Conservation (phyloP, 1,140 invertebrate genomes). For the Diplogasteroides magnus region DNA sequence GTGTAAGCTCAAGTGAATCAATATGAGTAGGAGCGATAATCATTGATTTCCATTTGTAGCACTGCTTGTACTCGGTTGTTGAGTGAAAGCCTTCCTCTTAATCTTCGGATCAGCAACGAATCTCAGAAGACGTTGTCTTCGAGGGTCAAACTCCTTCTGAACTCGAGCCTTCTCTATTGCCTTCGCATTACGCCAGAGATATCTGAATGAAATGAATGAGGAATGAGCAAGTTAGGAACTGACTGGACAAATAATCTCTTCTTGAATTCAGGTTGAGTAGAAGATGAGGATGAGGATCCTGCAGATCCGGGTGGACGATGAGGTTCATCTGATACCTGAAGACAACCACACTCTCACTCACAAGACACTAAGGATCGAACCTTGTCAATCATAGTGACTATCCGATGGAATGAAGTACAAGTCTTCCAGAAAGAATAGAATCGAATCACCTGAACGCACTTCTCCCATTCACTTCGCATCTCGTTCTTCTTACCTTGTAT, state of each 20-base stretch:
- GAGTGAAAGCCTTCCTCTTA: constrained; percentile 29
- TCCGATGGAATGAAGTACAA: constrained; percentile 54
- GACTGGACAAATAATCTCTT: constrained; percentile 48
- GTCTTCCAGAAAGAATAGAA: constrained; percentile 55
- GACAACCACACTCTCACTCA: background rate
- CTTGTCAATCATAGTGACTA: constrained; percentile 55
- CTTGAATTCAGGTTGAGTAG: constrained; percentile 34
- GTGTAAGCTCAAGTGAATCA: too few relatives aligned
- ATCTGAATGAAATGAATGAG: constrained; percentile 6
- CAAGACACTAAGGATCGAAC: constrained; percentile 25
- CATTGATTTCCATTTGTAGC: too few relatives aligned
- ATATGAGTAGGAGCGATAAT: too few relatives aligned
- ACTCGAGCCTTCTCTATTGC: constrained; percentile 49
- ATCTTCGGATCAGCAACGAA: constrained; percentile 47
- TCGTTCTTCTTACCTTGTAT: constrained; percentile 26
- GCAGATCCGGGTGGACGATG: constrained; percentile 12
- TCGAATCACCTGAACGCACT: constrained; percentile 43
- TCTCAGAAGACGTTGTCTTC: constrained; percentile 45
- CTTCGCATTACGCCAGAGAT: constrained; percentile 49
- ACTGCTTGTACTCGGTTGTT: background rate
- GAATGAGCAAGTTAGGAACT: constrained; percentile 8
- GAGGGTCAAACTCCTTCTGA: constrained; percentile 53
- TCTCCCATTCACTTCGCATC: background rate
- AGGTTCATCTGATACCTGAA: constrained; percentile 1
- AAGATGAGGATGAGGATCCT: constrained; percentile 1